Percentiles rank a stretch among this genome's conserved stretches.
Conservation (phyloP, 2,113 vertebrate species). For the Hippocampus zosterae region DNA sequence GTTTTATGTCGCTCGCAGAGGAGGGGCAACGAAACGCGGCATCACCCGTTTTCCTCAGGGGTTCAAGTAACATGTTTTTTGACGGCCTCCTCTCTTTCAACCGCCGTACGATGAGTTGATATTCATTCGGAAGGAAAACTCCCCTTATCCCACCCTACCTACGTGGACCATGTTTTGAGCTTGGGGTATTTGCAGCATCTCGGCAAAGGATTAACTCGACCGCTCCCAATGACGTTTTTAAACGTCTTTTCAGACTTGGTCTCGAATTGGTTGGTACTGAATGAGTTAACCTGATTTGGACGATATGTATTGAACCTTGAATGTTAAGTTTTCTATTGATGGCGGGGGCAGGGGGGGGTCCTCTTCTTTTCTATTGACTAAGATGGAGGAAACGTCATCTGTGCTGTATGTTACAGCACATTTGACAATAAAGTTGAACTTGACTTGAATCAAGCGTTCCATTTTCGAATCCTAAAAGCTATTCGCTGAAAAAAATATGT, state of each 20-base stretch:
- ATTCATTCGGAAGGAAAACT: conserved; percentile 46
- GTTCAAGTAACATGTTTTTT: conserved; percentile 38
- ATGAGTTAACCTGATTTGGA: conserved; percentile 18
- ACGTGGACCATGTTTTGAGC: conserved; percentile 20
- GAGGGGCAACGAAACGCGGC: conserved; percentile 28
- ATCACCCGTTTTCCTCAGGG: conserved; percentile 18
- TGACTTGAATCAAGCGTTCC: too few relatives aligned
- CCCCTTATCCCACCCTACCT: conserved; percentile 1
- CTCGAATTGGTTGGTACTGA: too few relatives aligned
- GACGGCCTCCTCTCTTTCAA: conserved; percentile 46
- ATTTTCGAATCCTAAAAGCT: too few relatives aligned
- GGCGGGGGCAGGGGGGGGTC: too few relatives aligned
- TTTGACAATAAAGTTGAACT: too few relatives aligned
- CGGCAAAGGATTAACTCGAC: conserved; percentile 51
- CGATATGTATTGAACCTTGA: neutral
- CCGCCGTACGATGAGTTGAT: conserved; percentile 34
- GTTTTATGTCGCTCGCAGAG: conserved; percentile 27
- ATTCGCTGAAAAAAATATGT: too few relatives aligned
- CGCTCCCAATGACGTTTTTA: too few relatives aligned
- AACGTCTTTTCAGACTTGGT: too few relatives aligned
- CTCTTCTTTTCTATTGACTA: too few relatives aligned
- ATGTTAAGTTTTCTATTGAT: too few relatives aligned
- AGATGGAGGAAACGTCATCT: too few relatives aligned
- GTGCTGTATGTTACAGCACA: too few relatives aligned
- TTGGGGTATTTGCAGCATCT: conserved; percentile 27